Evolutionary conservation across 2,113 vertebrate species (phyloP), one percentile per base, ranked within the genome.

Genomic region (Tylochromis polylepis): DNA sequence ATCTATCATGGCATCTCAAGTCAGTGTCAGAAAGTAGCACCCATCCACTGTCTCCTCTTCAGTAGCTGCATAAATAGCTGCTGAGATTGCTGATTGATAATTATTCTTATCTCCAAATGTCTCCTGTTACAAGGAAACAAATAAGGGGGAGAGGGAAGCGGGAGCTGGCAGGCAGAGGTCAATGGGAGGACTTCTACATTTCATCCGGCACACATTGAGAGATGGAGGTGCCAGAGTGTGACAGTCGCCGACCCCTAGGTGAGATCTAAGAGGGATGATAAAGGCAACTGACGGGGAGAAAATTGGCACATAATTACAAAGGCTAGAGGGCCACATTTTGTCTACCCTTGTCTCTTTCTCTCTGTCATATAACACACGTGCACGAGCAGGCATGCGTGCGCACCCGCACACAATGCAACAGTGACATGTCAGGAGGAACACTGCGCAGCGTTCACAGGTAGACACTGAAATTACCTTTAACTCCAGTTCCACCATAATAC

Each of bases 281-380:
- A 95, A 95, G 93, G 90, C 92, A 92, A 92, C 88, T 94, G 95
- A 95, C 89, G 90, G 91, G 92, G 87, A 90, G 94, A 95, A 95
- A 96, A 95, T 95, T 94, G 95, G 91, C 92, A 93, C 94, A 96
- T 96, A 95, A 96, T 96, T 95, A 93, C 93, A 91, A 92, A 92
- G 94, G 92, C 94, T 89, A 92, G 91, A 93, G 91, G 95, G 94
- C 86, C 89, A 90, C 91, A 91, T 94, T 94, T 93, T 89, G 87
- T 92, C 91, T 90, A 84, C 87, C 91, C 59, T 78, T 79, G 89
- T 88, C 90, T 88, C 85, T 88, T 87, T 87, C 85, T 89, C 89
- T 88, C 49, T 85, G 87, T 91, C 88, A 89, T 87, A 81, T 87
- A 87, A 83, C 60, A 88, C 82, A 86, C 31, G 81, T 5, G 46